Base-by-base conservation (phyloP, 2,113 vertebrate genomes). In the Larimichthys crocea region DNA sequence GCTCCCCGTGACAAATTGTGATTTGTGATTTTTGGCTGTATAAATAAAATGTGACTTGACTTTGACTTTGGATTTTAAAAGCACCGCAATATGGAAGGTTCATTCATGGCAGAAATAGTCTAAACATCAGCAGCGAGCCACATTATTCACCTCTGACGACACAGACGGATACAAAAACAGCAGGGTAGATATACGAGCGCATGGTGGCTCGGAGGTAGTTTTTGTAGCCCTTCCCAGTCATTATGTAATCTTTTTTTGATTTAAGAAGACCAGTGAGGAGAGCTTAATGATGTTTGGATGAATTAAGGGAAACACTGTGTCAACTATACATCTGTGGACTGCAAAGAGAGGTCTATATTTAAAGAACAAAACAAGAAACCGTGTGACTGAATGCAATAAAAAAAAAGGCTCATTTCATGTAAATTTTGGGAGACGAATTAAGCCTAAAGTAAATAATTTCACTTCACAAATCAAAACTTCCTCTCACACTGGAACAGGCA, bases 241-340 rank as follows among this genome's bases (percentile, higher is more conserved):
- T 79, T 76, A 75, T 63, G 60, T 79, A 48, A 79, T 86, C 50
- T 40, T 40, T 40, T 63, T 73, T 52, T 62, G 52, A 76, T 82
- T 85, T 66, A 79, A 66, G 24, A 40, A 40, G 35, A 40, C 35
- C 16, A 66, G 64, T 26, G 65, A 42, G 48, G 46, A 62, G 40
- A 56, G 29, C 46, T 55, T 49, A 61, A 67, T 67, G 85, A 73
- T 66, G 22, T 56, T 76, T 80, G 67, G 82, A 85, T 48, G 63
- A 64, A 55, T 57, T 24, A 55, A 29, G 24, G 64, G 59, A 74
- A 84, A 81, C 52, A 60, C 56, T 76, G 76, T 79, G 76, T 76
- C 61, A 68, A 66, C 71, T 66, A 20, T 9, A 62, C 53, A 46
- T 79, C 40, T 16, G 24, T 10, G 50, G 67, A 15, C 57, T 44